A percentile compares a stretch with the other conserved stretches of the same genome.
These are phyloP conservation scores for Octodon degus DNA, from an alignment of 2,113 vertebrate species.

Conservation along the genomic window DNA sequence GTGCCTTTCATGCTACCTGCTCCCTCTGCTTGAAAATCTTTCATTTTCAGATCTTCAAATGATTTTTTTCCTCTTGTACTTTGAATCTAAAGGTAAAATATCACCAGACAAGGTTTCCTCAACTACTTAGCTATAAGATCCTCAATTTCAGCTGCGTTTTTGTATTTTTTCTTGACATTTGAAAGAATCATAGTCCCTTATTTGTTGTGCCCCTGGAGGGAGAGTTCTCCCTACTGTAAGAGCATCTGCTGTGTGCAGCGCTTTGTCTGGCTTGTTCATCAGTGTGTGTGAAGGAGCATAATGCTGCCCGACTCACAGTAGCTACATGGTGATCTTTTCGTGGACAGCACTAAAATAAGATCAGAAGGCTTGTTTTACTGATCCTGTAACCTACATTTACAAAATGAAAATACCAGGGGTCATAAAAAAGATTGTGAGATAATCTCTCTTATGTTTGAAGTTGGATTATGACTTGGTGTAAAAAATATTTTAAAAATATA, in stretches of 20 bases:
- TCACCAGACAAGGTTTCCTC: neutral
- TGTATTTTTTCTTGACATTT: neutral
- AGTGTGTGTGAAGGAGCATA: neutral
- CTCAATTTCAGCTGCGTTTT: neutral
- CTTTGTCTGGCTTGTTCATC: neutral
- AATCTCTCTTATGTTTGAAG: neutral
- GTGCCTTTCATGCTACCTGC: neutral
- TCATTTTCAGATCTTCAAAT: conserved; percentile 1
- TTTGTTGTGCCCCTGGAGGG: neutral
- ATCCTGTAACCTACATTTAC: neutral
- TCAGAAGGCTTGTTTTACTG: neutral
- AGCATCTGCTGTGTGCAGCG: neutral
- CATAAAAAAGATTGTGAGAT: neutral
- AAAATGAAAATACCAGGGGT: neutral
- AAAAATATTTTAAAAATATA: neutral
- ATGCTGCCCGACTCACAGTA: neutral
- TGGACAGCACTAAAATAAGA: neutral
- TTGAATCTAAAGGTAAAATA: conserved; percentile 10
- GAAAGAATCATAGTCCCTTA: neutral
- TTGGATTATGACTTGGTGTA: neutral
- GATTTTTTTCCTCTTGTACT: neutral
- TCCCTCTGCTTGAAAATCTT: neutral
- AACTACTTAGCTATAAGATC: neutral
- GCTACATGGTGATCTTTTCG: neutral
- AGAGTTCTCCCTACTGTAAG: neutral